Percentiles rank a stretch among this genome's conserved stretches.
These are phyloP conservation scores for Cercopithecus mona DNA, from an alignment of 2,113 vertebrate genomes.

Conservation along the genomic window DNA sequence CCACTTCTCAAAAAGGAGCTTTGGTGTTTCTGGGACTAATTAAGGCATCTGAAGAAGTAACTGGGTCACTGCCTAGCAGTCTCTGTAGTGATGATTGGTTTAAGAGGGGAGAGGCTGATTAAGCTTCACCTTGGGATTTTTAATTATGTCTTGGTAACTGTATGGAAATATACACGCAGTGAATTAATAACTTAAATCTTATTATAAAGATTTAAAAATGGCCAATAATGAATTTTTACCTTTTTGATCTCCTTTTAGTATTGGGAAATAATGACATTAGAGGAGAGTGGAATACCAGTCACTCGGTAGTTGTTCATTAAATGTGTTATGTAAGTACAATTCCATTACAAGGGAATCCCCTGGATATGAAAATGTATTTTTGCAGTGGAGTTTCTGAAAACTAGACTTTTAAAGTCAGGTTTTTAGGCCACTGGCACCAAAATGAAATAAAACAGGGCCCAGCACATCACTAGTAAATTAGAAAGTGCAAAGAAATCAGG, in stretches of 20 bases:
- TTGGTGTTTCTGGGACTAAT: conserved; percentile 60
- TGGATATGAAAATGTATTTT: background rate
- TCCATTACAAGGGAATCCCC: background rate
- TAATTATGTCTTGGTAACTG: conserved; percentile 6
- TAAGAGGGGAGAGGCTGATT: background rate
- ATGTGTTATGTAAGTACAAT: accelerated
- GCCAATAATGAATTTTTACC: background rate
- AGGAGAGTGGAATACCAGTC: background rate
- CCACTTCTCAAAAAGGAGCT: conserved; percentile 54
- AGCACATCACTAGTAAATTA: background rate
- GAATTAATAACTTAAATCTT: conserved; percentile 18
- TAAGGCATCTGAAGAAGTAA: conserved; percentile 34
- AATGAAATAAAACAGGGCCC: background rate
- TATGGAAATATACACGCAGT: background rate
- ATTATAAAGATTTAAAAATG: conserved; percentile 23
- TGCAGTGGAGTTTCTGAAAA: background rate
- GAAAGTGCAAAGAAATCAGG: background rate
- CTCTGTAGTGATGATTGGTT: background rate
- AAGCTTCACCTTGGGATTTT: background rate
- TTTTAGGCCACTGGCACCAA: background rate
- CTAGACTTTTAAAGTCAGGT: background rate
- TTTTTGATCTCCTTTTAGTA: background rate
- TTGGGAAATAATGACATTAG: background rate
- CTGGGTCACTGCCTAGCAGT: conserved; percentile 13
- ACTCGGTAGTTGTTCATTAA: background rate